phyloP scores from a whole-genome alignment of 2,797 vertebrate species.

The Tolypeutes matacus region DNA sequence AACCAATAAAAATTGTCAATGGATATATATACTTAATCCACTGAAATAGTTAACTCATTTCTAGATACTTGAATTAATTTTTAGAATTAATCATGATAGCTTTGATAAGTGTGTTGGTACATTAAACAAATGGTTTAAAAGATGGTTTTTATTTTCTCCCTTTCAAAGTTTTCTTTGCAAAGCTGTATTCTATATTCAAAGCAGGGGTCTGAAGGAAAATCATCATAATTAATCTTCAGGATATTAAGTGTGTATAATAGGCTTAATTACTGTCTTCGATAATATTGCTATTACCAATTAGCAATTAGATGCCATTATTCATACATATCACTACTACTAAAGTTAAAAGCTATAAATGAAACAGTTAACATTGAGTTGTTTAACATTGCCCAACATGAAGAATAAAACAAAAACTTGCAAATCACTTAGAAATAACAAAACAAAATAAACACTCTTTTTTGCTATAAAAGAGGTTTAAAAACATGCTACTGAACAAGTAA shows the following conservation, averaged over 20 bases:
- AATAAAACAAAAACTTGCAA: conserved; percentile 67
- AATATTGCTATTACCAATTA: background rate
- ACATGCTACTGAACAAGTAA: conserved; percentile 53
- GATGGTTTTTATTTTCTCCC: conserved; percentile 63
- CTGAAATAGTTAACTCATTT: conserved; percentile 73
- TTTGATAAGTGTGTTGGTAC: conserved; percentile 78
- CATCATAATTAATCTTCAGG: background rate
- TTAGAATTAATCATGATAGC: conserved; percentile 82
- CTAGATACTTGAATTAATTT: conserved; percentile 66
- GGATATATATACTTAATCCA: conserved; percentile 73
- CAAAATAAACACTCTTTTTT: conserved; percentile 60
- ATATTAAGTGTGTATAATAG: conserved; percentile 32
- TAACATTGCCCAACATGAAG: conserved; percentile 56
- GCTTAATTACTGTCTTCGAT: conserved; percentile 38
- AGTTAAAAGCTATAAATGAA: conserved; percentile 70
- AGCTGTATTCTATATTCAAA: conserved; percentile 43
- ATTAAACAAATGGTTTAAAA: conserved; percentile 71
- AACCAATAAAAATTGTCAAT: conserved; percentile 64
- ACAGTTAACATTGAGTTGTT: conserved; percentile 53
- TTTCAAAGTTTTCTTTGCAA: conserved; percentile 65
- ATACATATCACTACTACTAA: conserved; percentile 6
- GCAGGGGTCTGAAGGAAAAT: conserved; percentile 11
- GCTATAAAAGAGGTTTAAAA: conserved; percentile 57
- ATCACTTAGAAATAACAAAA: conserved; percentile 43
- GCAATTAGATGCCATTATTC: conserved; percentile 65